A percentile compares a stretch with the other conserved stretches of the same genome.
Evolutionary conservation across 2,797 vertebrate species (phyloP).

Genomic region (Nothura maculosa): DNA sequence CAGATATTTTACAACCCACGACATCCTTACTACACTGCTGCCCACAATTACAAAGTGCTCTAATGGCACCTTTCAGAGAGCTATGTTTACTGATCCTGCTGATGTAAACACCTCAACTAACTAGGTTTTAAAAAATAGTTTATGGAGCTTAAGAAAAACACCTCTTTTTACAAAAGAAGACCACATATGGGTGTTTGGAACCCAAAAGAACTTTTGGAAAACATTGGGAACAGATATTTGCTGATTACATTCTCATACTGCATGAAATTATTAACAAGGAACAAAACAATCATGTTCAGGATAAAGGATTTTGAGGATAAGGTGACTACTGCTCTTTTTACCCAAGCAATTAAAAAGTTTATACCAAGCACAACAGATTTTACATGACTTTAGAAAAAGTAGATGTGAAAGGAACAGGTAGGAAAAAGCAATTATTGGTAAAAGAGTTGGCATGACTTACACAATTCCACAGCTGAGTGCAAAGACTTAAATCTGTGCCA

Average conservation of each 20-base stretch:
- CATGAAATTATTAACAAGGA: not conserved
- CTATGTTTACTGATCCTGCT: not conserved
- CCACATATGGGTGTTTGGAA: conserved; percentile 9
- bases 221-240: conserved; percentile 10
- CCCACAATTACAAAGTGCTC: not conserved
- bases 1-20: conserved; percentile 2
- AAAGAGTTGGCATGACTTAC: not conserved
- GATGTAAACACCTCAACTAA: not conserved
- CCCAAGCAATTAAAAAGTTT: not conserved
- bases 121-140: not conserved
- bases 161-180: conserved; percentile 20
- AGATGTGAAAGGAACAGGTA: not conserved
- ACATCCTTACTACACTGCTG: not conserved
- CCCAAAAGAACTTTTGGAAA: conserved; percentile 14
- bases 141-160: conserved; percentile 8
- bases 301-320: conserved; percentile 18
- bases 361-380: not conserved
- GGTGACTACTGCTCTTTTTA: not conserved
- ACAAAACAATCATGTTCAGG: fast-evolving
- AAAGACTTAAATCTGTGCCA: conserved; percentile 9
- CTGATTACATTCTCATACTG: conserved; percentile 33
- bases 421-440: not conserved
- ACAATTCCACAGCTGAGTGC: conserved; percentile 25
- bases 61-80: conserved; percentile 21
- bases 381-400: not conserved